A percentile compares a stretch with the other conserved stretches of the same genome.
phyloP scores from a whole-genome alignment of 2,888 invertebrate species.

The Branchellion lobata region DNA sequence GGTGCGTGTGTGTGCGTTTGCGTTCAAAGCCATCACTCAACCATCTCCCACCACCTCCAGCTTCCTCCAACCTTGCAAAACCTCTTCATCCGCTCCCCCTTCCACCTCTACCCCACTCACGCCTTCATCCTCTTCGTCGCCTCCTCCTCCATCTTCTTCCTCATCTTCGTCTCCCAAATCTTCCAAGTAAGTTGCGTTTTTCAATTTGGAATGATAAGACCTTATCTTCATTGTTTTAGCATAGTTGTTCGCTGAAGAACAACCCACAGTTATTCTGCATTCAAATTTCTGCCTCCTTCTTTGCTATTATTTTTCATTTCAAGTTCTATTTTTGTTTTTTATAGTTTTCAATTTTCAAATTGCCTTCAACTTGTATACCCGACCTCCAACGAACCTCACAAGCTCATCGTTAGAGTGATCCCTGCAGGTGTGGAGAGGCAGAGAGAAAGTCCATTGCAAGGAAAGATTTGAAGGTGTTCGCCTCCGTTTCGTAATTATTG shows the following conservation, averaged over 20 bases:
- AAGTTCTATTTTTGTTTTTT: background rate
- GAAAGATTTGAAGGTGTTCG: background rate
- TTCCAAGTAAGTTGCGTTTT: constrained; percentile 5
- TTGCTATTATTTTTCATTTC: background rate
- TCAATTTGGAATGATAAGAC: background rate
- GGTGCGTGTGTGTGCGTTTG: background rate
- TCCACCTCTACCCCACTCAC: constrained; percentile 31
- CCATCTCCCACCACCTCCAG: background rate
- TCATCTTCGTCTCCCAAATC: constrained; percentile 8
- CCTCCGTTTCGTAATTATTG: no score
- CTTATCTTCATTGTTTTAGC: background rate
- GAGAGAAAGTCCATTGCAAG: background rate
- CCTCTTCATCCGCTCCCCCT: constrained; percentile 32
- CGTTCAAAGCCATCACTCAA: background rate
- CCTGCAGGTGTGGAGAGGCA: constrained; percentile 8
- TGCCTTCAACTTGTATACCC: background rate
- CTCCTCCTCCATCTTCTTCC: constrained; percentile 27
- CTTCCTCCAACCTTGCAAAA: constrained; percentile 31
- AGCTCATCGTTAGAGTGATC: no score
- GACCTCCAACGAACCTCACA: no score
- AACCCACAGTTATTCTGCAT: no score
- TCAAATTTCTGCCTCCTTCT: no score
- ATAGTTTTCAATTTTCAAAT: background rate
- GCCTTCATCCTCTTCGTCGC: constrained; percentile 24
- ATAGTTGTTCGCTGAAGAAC: no score